phyloP scores from a whole-genome alignment of 2,888 invertebrate genomes.

The Rutpela maculata region DNA sequence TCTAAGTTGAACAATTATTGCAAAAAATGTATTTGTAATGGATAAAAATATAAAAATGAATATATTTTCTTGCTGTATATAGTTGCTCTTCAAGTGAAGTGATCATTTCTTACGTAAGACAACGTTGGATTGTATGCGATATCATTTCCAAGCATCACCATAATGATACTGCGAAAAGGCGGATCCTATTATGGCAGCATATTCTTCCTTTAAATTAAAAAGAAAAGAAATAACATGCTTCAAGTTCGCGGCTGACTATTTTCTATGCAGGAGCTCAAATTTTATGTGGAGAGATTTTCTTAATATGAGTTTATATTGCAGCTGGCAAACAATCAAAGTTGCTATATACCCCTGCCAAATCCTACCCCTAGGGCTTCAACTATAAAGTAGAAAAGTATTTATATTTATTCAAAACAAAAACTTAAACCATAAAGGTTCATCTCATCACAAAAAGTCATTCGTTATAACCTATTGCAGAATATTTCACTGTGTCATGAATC shows the following conservation, averaged over 20 bases:
- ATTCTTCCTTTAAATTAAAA: slow-evolving; percentile 22
- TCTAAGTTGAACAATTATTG: too few species aligned
- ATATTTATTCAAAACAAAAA: slow-evolving; percentile 8
- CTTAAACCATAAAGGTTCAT: neutral
- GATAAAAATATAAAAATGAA: too few species aligned
- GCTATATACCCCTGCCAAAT: slow-evolving; percentile 3
- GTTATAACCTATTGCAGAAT: neutral
- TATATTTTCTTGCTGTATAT: too few species aligned
- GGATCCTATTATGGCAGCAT: neutral
- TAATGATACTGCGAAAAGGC: slow-evolving; percentile 8
- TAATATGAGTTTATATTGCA: slow-evolving; percentile 7
- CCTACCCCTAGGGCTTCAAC: neutral
- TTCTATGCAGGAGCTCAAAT: slow-evolving; percentile 10
- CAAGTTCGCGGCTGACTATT: neutral
- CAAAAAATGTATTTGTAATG: too few species aligned
- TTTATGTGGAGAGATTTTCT: slow-evolving; percentile 18
- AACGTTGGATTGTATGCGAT: neutral
- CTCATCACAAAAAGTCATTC: neutral
- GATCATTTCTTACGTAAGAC: too few species aligned
- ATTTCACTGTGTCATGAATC: neutral
- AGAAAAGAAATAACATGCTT: slow-evolving; percentile 11
- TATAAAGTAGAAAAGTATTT: neutral
- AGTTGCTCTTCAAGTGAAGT: neutral
- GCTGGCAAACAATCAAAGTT: slow-evolving; percentile 37
- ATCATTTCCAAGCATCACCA: neutral